A percentile compares a stretch with the other conserved stretches of the same genome.
phyloP scores from a whole-genome alignment of 1,140 invertebrate species.

The Drosophila ironensis region DNA sequence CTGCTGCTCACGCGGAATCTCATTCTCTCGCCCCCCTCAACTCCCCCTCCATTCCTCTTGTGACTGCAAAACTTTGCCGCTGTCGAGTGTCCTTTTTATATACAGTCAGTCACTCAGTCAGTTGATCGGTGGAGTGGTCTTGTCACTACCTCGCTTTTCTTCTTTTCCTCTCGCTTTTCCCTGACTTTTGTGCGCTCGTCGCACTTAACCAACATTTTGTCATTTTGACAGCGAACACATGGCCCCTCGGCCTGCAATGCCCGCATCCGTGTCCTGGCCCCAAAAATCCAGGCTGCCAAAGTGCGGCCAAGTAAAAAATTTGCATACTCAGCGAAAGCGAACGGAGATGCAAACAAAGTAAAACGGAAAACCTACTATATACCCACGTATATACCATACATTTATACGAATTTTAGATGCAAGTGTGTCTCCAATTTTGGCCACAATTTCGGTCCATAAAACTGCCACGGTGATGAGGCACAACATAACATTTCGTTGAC shows the following conservation, averaged over 20 bases:
- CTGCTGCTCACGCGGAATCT: conserved; percentile 21
- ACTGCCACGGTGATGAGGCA: conserved; percentile 64
- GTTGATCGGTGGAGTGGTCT: conserved; percentile 48
- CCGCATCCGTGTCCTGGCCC: conserved; percentile 4
- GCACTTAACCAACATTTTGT: conserved; percentile 75
- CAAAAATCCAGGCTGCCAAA: conserved; percentile 37
- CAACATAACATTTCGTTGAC: conserved; percentile 40
- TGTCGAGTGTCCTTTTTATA: conserved; percentile 49
- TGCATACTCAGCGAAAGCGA: conserved; percentile 68
- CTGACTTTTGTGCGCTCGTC: conserved; percentile 43
- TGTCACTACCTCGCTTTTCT: conserved; percentile 27
- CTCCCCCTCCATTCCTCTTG: too few species aligned
- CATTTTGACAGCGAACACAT: conserved; percentile 71
- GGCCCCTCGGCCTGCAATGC: conserved; percentile 1
- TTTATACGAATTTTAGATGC: conserved; percentile 35
- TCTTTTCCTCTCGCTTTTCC: conserved; percentile 6
- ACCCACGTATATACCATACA: neutral
- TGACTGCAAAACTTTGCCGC: conserved; percentile 38
- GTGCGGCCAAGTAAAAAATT: conserved; percentile 72
- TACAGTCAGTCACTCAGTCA: conserved; percentile 34
- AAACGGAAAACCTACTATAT: neutral
- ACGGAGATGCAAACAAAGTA: conserved; percentile 6
- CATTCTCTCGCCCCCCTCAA: too few species aligned
- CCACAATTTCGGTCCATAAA: conserved; percentile 54
- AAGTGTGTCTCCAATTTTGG: conserved; percentile 47